Evolutionary conservation across 2,113 vertebrate species (phyloP).

Genomic region (Xenopus tropicalis): UCB_Xtro_10.0 CM004446.2:73306501-73307000

Average conservation of each 20-base stretch:
- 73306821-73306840: constrained; percentile 6
- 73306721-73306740: constrained; percentile 53
- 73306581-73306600: background rate
- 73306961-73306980: too few relatives aligned
- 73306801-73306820: constrained; percentile 26
- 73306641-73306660: constrained; percentile 42
- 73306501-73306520: too few relatives aligned
- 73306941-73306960: too few relatives aligned
- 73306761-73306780: constrained; percentile 53
- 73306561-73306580: background rate
- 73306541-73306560: too few relatives aligned
- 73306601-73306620: constrained; percentile 30
- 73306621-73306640: constrained; percentile 42
- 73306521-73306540: too few relatives aligned
- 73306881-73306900: background rate
- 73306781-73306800: constrained; percentile 45
- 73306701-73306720: constrained; percentile 51
- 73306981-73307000: too few relatives aligned
- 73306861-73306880: background rate
- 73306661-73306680: constrained; percentile 46
- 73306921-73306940: too few relatives aligned
- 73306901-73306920: background rate
- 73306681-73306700: constrained; percentile 43
- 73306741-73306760: constrained; percentile 43
- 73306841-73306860: background rate